These are phyloP conservation scores for Teinopalpus imperialis DNA, from an alignment of 2,888 invertebrate species.

Conservation along the genomic window DNA sequence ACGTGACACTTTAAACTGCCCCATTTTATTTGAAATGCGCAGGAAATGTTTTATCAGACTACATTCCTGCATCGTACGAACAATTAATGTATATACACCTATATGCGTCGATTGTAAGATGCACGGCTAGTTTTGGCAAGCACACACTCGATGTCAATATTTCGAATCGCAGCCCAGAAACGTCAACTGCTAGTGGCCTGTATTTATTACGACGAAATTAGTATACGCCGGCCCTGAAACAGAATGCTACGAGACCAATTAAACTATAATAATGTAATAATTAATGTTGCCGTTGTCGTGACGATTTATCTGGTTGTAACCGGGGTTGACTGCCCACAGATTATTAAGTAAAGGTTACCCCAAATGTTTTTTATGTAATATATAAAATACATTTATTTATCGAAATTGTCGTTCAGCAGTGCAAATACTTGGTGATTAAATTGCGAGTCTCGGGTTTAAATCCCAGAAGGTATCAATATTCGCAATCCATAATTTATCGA, in stretches of 20 bases:
- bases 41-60: too few species aligned
- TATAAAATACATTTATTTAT: too few species aligned
- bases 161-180: constrained; percentile 74
- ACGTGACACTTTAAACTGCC: too few species aligned
- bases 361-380: too few species aligned
- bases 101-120: constrained; percentile 10
- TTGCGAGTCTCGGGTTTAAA: too few species aligned
- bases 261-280: constrained; percentile 19
- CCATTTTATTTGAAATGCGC: too few species aligned
- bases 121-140: constrained; percentile 61
- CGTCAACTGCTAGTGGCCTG: constrained; percentile 63
- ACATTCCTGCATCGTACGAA: too few species aligned
- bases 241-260: constrained; percentile 33
- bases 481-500: too few species aligned
- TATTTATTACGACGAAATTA: constrained; percentile 74
- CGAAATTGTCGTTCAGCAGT: too few species aligned
- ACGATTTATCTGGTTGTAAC: constrained; percentile 1
- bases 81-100: neutral
- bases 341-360: neutral
- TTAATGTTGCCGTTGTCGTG: constrained; percentile 15
- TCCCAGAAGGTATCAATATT: too few species aligned
- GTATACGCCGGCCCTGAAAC: constrained; percentile 59
- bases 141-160: constrained; percentile 58
- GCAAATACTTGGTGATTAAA: too few species aligned
- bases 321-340: neutral